Base-by-base conservation (phyloP, 2,113 vertebrate genomes). In the Charadrius vociferus region DNA sequence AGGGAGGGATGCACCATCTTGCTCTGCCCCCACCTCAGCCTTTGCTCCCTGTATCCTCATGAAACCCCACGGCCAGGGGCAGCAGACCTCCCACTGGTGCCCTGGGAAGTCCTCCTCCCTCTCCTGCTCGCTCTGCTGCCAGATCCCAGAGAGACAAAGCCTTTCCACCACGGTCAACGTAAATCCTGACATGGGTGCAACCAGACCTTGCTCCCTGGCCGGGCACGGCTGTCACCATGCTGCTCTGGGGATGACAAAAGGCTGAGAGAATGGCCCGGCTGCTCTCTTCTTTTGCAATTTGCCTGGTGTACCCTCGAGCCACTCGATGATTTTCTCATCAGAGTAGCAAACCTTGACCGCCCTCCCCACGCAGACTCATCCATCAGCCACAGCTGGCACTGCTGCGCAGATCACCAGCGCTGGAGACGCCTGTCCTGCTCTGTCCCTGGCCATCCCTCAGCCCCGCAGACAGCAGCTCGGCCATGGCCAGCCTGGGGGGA, bases 311-410 rank as follows among this genome's bases (percentile, higher is more conserved):
- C 56, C 82, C 81, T 90, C 47, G 85, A 88, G 66, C 74, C 90
- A 81, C 88, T 93, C 1, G 8, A 96, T 95, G 92, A 93, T 96
- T 96, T 97, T 86, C 88, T 93, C 92, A 92, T 95, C 92, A 84
- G 65, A 85, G 81, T 18, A 81, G 55, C 70, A 80, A 80, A 39
- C 15, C 66, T 86, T 1, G 21, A 80, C 85, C 3, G 5, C 79
- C 62, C 49, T 93, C 74, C 71, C 30, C 4, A 2, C 2, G 0
- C 90, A 80, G 81, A 75, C 39, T 18, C 82, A 95, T 95, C 66
- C 86, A 77, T 96, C 90, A 95, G 43, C 79, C 55, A 12, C 0
- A 0, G 19, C 4, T 85, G 73, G 61, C 88, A 94, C 41, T 6
- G 23, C 36, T 0, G 0, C 4, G 2, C 36, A 62, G 39, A 62